phyloP scores from a whole-genome alignment of 2,113 vertebrate species.

The Cavia aperea region DNA sequence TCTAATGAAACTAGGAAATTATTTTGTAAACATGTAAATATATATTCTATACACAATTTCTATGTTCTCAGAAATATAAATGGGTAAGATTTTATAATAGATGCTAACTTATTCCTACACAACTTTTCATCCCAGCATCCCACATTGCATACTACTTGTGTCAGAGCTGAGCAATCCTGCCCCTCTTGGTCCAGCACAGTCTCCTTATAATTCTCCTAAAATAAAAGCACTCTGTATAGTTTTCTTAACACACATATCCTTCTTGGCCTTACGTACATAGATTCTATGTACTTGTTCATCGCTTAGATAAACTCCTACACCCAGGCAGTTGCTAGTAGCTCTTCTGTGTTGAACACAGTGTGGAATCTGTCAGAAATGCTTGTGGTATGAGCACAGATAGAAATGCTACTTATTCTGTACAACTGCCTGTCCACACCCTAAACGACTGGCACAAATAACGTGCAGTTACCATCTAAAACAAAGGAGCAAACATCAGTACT shows the following conservation, averaged over 20 bases:
- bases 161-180: neutral
- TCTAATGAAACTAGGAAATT: neutral
- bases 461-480: neutral
- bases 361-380: neutral
- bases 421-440: neutral
- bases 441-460: neutral
- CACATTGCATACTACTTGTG: neutral
- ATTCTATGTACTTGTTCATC: neutral
- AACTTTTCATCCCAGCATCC: neutral
- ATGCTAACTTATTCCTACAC: neutral
- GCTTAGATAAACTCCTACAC: neutral
- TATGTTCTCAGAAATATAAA: conserved; percentile 19
- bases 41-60: neutral
- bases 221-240: neutral
- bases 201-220: neutral
- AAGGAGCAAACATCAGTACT: neutral
- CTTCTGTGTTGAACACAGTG: neutral
- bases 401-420: neutral
- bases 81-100: conserved; percentile 7
- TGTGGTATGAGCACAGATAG: neutral
- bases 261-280: neutral
- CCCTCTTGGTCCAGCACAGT: neutral
- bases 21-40: neutral
- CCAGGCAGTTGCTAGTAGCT: neutral
- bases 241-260: neutral